Percentiles rank a stretch among this genome's conserved stretches.
Evolutionary conservation across 1,140 invertebrate species (phyloP).

Genomic region (Drosophila sturtevanti): DNA sequence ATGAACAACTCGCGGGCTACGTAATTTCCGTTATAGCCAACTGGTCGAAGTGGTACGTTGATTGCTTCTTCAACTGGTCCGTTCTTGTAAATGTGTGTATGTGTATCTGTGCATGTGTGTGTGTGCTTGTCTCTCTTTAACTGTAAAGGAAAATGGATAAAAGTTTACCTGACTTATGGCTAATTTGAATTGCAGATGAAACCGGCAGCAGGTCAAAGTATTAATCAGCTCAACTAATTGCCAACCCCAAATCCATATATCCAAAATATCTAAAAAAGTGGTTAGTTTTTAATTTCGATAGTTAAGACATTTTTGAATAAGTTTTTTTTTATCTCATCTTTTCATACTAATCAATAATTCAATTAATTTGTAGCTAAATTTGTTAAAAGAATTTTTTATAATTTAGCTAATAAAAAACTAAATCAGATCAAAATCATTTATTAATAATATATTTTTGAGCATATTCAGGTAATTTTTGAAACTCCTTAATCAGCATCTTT

Average conservation of each 20-base stretch:
- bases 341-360: too few species aligned
- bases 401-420: too few species aligned
- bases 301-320: too few species aligned
- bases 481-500: too few species aligned
- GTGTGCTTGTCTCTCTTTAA: not conserved
- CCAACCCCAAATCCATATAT: not conserved
- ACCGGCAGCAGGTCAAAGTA: conserved; percentile 6
- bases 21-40: conserved; percentile 41
- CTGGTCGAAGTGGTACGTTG: conserved; percentile 2
- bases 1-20: conserved; percentile 28
- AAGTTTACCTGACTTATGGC: not conserved
- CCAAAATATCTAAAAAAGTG: too few species aligned
- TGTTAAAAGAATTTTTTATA: too few species aligned
- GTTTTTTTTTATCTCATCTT: too few species aligned
- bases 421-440: too few species aligned
- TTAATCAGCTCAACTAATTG: conserved; percentile 12
- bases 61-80: conserved; percentile 23
- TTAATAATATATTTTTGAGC: too few species aligned
- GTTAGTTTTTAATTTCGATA: too few species aligned
- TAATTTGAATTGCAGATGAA: conserved; percentile 16
- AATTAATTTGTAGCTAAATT: too few species aligned
- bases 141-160: not conserved
- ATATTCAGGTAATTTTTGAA: too few species aligned
- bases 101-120: conserved; percentile 4
- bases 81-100: not conserved